Evolutionary conservation across 2,888 invertebrate species (phyloP).

Genomic region (Pocota personata): DNA sequence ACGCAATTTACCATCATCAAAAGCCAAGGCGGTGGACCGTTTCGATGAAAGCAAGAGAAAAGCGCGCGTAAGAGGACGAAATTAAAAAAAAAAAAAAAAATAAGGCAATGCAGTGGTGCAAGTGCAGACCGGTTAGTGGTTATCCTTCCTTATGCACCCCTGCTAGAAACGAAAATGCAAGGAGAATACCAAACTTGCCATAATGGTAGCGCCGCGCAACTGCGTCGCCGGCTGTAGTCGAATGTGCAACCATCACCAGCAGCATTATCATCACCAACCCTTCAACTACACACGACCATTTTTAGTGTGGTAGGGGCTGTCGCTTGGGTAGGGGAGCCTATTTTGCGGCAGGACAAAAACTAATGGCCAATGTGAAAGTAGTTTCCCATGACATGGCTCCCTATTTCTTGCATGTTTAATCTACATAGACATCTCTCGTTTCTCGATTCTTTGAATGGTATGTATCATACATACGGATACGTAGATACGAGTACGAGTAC

Average conservation of each 20-base stretch:
- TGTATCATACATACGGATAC: not conserved
- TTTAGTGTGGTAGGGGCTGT: slow-evolving; percentile 20
- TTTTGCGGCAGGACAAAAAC: slow-evolving; percentile 69
- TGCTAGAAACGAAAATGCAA: slow-evolving; percentile 39
- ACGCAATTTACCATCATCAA: slow-evolving; percentile 50
- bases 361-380: slow-evolving; percentile 69
- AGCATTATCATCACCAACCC: slow-evolving; percentile 49
- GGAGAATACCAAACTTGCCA: slow-evolving; percentile 32
- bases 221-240: slow-evolving; percentile 54
- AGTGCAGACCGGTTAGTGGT: slow-evolving; percentile 30
- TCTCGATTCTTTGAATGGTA: slow-evolving; percentile 41
- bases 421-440: slow-evolving; percentile 52
- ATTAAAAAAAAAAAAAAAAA: slow-evolving; percentile 26
- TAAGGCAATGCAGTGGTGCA: slow-evolving; percentile 33
- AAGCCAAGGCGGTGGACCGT: slow-evolving; percentile 46
- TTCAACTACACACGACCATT: slow-evolving; percentile 26
- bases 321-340: slow-evolving; percentile 53
- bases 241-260: slow-evolving; percentile 43
- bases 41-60: slow-evolving; percentile 17
- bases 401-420: slow-evolving; percentile 71
- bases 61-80: slow-evolving; percentile 33
- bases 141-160: slow-evolving; percentile 43
- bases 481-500: not conserved
- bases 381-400: slow-evolving; percentile 63
- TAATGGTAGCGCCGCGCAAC: slow-evolving; percentile 45